Base-by-base conservation (phyloP, 2,888 invertebrate genomes). In the Choristoneura rosaceana region DNA sequence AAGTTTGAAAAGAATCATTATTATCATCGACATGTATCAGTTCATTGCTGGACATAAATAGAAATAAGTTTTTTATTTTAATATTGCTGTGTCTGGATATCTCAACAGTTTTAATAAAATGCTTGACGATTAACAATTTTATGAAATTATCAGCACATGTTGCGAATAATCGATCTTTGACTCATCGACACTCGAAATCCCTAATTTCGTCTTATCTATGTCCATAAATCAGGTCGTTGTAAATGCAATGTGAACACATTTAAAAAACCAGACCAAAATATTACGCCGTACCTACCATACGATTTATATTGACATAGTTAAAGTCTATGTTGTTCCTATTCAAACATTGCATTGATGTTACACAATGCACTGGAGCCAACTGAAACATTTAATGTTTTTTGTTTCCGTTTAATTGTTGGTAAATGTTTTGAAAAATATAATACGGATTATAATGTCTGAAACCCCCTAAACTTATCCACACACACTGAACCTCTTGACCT, bases 371-470 rank as follows among this genome's bases (percentile, higher is more conserved):
- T 25, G 25, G 52, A 52, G 8, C 17, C 17, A 52, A 55, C 55
- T 55, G 10, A 25, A 55, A 55, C 25, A 55, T 55, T 9, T 55
- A 25, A 55, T 55, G 55, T 25, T 25, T 12, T 55, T 4, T 17
- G 55, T 55, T 55, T 55, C 52, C 55, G 55, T 55, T 55, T 55
- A 10, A 25, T 55, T 55, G 55, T 55, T 55, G 55, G 25, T 25
- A 25, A 55, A 55, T 55, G 12, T 55, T 55, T 55, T 25, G 25
- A 55, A 55, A 10, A 55, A 12, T 4, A 55, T 55, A 55, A 55
- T 25, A 25, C 9, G 8, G 15, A 10, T 17, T 17, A 52, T 9
- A 25, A 25, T 5, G 25, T 55, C 25, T 55, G 25, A 10, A 25
- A 4, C 25, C 25, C 55, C 1, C 50, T 52, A 52, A 12, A 12